Percentiles rank a stretch among this genome's conserved stretches.
phyloP scores from a whole-genome alignment of 2,113 vertebrate species.

The Ctenodactylus gundi region DNA sequence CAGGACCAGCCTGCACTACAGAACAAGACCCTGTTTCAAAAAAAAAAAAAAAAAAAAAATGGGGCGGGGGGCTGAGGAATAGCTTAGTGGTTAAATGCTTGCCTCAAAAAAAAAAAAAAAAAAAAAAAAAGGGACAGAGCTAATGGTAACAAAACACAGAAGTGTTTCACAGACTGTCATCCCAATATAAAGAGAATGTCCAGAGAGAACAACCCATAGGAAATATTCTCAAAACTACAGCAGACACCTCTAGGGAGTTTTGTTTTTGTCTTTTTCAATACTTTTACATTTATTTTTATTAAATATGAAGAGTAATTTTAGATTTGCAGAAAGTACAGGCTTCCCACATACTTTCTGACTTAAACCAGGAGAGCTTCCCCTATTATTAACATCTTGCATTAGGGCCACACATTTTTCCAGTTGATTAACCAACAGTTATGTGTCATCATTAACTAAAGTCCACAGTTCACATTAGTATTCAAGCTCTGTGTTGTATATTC shows the following conservation, averaged over 20 bases:
- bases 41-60: too few species aligned
- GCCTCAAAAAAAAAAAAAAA: too few species aligned
- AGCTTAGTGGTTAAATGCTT: too few species aligned
- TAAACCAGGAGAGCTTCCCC: too few species aligned
- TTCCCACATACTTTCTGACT: not conserved
- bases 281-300: not conserved
- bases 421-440: not conserved
- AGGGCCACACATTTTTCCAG: not conserved
- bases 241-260: not conserved
- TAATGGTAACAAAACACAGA: not conserved
- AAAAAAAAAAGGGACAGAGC: too few species aligned
- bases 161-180: not conserved
- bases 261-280: not conserved
- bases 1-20: too few species aligned
- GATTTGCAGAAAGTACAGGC: conserved; percentile 14
- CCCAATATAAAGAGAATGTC: accelerated
- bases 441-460: not conserved
- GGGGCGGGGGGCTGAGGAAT: too few species aligned
- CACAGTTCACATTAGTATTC: not conserved
- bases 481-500: not conserved
- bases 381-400: not conserved
- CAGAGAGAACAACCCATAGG: not conserved
- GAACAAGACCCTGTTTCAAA: too few species aligned
- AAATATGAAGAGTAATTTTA: not conserved
- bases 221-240: not conserved